A percentile compares a stretch with the other conserved stretches of the same genome.
Evolutionary conservation across 2,797 vertebrate genomes (phyloP).

Genomic region (Microctenopoma stevenorrisi): DNA sequence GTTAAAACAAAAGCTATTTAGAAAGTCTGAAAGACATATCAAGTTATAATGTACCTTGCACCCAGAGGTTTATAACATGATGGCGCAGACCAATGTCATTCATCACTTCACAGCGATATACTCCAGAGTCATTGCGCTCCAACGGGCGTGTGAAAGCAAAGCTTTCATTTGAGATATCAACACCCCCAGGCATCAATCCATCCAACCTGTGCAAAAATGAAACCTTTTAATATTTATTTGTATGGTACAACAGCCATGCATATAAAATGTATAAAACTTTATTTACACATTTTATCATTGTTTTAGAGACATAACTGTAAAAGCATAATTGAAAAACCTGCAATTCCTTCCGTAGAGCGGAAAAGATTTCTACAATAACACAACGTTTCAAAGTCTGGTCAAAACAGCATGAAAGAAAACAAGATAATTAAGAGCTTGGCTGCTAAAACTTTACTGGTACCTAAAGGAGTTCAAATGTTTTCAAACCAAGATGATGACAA

Average conservation of each 20-base stretch:
- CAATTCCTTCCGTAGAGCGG: conserved; percentile 8
- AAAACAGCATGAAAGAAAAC: neutral
- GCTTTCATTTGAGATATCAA: conserved; percentile 88
- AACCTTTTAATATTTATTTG: conserved; percentile 17
- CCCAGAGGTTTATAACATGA: conserved; percentile 89
- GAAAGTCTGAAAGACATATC: conserved; percentile 6
- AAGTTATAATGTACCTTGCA: conserved; percentile 84
- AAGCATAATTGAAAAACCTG: conserved; percentile 12
- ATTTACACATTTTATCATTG: neutral
- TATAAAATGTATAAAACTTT: neutral
- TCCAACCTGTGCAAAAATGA: conserved; percentile 85
- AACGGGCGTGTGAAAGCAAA: conserved; percentile 90
- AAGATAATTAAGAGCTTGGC: conserved; percentile 37
- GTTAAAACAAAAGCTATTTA: conserved; percentile 1
- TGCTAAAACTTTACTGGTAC: conserved; percentile 40
- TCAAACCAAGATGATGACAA: conserved; percentile 65
- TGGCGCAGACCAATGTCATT: conserved; percentile 89
- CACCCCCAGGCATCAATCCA: conserved; percentile 90
- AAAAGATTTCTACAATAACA: conserved; percentile 20
- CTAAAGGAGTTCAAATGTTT: conserved; percentile 47
- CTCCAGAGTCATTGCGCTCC: conserved; percentile 93
- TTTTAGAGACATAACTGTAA: conserved; percentile 1
- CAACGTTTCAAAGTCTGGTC: conserved; percentile 13
- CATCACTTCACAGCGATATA: conserved; percentile 92
- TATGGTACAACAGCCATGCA: neutral